Conservation (phyloP, 2,797 vertebrate genomes). For the Bufotes viridis region DNA sequence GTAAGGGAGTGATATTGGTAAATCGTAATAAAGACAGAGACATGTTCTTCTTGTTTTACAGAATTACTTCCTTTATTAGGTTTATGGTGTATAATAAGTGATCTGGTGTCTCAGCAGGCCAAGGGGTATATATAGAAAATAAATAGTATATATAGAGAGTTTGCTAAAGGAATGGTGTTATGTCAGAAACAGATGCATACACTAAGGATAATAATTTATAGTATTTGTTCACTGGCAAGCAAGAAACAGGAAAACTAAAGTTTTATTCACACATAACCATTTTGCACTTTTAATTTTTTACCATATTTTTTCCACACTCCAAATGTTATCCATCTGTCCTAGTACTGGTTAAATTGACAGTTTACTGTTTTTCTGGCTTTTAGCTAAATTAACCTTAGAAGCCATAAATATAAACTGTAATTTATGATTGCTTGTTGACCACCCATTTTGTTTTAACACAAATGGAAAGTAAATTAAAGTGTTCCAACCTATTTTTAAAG, state of each 20-base stretch:
- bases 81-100: not conserved
- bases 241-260: not conserved
- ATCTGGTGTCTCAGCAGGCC: not conserved
- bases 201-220: not conserved
- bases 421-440: too few relatives aligned
- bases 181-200: not conserved
- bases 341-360: too few relatives aligned
- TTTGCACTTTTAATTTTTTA: too few relatives aligned
- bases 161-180: not conserved
- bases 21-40: slow-evolving; percentile 7
- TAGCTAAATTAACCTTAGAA: too few relatives aligned
- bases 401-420: too few relatives aligned
- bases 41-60: not conserved
- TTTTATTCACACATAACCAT: not conserved
- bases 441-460: too few relatives aligned
- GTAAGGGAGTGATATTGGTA: not conserved
- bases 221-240: not conserved
- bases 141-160: not conserved
- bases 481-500: too few relatives aligned
- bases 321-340: too few relatives aligned
- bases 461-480: too few relatives aligned
- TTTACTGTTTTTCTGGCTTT: too few relatives aligned
- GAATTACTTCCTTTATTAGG: slow-evolving; percentile 4
- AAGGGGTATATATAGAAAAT: not conserved
- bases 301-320: too few relatives aligned